Percentiles rank a stretch among this genome's conserved stretches.
phyloP scores from a whole-genome alignment of 2,888 invertebrate species.

The Luperina nickerlii region DNA sequence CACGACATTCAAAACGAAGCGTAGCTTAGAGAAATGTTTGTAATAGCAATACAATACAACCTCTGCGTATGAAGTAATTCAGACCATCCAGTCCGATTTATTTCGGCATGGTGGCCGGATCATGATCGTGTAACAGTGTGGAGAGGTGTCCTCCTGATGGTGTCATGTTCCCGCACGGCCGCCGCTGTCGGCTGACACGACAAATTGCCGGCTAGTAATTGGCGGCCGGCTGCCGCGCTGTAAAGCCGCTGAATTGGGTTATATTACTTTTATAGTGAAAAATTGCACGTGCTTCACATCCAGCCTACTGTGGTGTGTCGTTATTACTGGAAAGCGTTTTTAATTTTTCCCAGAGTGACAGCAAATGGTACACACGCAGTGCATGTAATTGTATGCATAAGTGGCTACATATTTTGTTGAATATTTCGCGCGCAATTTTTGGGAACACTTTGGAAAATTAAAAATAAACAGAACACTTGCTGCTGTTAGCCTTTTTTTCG shows the following conservation, averaged over 20 bases:
- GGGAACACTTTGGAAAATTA: conserved; percentile 50
- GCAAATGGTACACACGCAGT: conserved; percentile 37
- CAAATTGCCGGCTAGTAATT: conserved; percentile 80
- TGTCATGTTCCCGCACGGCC: conserved; percentile 70
- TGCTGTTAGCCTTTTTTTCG: conserved; percentile 28
- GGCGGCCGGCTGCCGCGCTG: conserved; percentile 73
- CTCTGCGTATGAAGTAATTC: conserved; percentile 2
- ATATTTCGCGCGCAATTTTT: conserved; percentile 39
- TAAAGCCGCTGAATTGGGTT: conserved; percentile 70
- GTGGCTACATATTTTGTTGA: conserved; percentile 45
- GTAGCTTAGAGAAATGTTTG: background rate
- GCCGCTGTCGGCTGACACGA: conserved; percentile 73
- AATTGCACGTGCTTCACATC: conserved; percentile 66
- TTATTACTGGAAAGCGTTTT: conserved; percentile 59
- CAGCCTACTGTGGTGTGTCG: conserved; percentile 54
- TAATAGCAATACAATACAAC: background rate
- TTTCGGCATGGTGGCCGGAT: conserved; percentile 35
- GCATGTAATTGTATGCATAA: conserved; percentile 54
- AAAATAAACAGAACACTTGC: conserved; percentile 52
- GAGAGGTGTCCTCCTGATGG: conserved; percentile 59
- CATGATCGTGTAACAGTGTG: conserved; percentile 51
- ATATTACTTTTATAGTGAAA: conserved; percentile 73
- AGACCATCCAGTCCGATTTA: conserved; percentile 24
- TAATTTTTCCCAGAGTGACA: conserved; percentile 53
- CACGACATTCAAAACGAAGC: background rate